Conservation (phyloP, 2,888 invertebrate species). For the Tyria jacobaeae region DNA sequence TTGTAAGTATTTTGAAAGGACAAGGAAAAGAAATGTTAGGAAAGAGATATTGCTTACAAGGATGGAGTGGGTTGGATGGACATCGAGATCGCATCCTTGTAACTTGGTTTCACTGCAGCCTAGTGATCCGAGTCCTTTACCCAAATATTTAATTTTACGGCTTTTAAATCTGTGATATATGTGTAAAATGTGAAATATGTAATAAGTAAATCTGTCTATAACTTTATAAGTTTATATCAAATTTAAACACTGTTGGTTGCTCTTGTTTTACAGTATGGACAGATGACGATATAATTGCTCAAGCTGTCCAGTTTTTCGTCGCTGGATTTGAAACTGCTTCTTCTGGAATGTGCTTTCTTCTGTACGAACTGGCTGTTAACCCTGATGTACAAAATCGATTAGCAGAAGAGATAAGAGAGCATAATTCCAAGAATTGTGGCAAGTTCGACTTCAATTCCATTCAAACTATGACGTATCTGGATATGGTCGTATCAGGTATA, state of each 20-base stretch:
- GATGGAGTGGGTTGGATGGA: no score
- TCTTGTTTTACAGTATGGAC: slow-evolving; percentile 45
- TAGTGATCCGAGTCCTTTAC: no score
- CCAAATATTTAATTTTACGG: no score
- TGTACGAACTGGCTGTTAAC: slow-evolving; percentile 63
- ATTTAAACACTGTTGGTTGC: no score
- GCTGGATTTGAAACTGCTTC: slow-evolving; percentile 66
- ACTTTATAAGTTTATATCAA: not conserved
- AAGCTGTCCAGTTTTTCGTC: slow-evolving; percentile 62
- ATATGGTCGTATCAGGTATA: slow-evolving; percentile 78
- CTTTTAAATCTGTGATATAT: no score
- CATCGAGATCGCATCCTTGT: no score
- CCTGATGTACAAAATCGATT: slow-evolving; percentile 62
- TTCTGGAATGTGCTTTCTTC: slow-evolving; percentile 54
- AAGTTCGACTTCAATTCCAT: slow-evolving; percentile 75
- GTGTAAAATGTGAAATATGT: no score
- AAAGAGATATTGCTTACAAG: no score
- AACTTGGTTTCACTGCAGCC: no score
- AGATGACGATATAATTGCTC: slow-evolving; percentile 58
- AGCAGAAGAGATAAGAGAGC: slow-evolving; percentile 57
- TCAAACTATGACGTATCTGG: slow-evolving; percentile 66
- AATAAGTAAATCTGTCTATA: no score
- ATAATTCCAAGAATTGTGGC: slow-evolving; percentile 59
- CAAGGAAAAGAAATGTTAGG: no score
- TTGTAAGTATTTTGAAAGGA: no score